Conservation (phyloP, 2,888 invertebrate genomes). For the Beris morrisii region DNA sequence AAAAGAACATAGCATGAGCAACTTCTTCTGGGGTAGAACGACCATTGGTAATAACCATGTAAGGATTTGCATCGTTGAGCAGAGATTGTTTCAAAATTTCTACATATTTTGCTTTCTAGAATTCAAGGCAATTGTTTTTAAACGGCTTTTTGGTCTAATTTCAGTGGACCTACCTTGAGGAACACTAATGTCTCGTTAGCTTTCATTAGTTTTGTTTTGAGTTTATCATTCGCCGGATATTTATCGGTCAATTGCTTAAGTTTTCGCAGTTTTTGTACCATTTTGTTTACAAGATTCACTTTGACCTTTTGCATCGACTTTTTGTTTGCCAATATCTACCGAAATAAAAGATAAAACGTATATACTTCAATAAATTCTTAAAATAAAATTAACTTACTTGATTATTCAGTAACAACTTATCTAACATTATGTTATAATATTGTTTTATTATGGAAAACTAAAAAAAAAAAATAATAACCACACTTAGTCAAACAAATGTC, state of each 20-base stretch:
- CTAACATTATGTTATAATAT: constrained; percentile 45
- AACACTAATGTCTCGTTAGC: constrained; percentile 44
- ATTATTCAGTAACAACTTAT: constrained; percentile 52
- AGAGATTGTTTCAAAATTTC: constrained; percentile 48
- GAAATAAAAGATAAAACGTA: neutral
- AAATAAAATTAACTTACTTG: constrained; percentile 44
- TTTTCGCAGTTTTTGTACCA: constrained; percentile 52
- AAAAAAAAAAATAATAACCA: too few species aligned
- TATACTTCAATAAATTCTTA: constrained; percentile 3
- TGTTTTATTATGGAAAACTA: too few species aligned
- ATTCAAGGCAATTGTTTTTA: constrained; percentile 12
- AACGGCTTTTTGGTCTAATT: neutral
- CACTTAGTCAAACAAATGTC: too few species aligned
- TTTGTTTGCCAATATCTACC: constrained; percentile 51
- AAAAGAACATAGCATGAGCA: constrained; percentile 48
- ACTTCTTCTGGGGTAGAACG: constrained; percentile 48
- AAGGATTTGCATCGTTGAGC: constrained; percentile 45
- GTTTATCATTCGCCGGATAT: constrained; percentile 45
- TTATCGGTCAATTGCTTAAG: constrained; percentile 46
- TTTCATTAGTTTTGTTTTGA: constrained; percentile 45
- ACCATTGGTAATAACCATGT: constrained; percentile 47
- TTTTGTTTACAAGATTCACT: constrained; percentile 48
- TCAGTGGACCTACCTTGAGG: constrained; percentile 43
- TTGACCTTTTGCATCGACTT: constrained; percentile 48
- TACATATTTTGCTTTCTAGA: constrained; percentile 45